Evolutionary conservation across 2,888 invertebrate species (phyloP), one percentile per base, ranked within the genome.

Genomic region (Yponomeuta plumbellus): DNA sequence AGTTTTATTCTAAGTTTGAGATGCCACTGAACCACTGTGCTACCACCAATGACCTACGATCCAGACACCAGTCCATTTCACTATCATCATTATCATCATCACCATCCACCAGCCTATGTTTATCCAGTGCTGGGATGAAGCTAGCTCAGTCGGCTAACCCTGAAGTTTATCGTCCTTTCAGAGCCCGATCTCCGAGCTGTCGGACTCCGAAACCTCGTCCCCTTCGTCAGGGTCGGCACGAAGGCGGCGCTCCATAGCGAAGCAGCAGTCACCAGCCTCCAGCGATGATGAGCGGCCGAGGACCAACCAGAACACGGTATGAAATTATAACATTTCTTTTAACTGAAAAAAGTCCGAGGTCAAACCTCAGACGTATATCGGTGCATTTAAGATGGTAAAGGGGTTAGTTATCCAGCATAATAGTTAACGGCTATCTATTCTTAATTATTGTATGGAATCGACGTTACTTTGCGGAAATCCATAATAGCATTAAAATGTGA

Each of bases 111-210:
- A 34, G 34, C 34, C 34, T 34, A 8, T 34, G 34, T 8, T 6
- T 34, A 34, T 10, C 5, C 34, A 34, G 8, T 3, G 34, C 34
- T 34, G 34, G 8, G 5, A 8, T 8, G 34, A 34, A 34, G 34
- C 34, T 10, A 34, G 5, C 8, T 34, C 8, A 0, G 34, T 34
- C 34, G 34, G 8, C 34, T 52, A 13, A 52, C 17, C 44, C 44
- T 17, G 17, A 52, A 52, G 17, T 52, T 52, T 52, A 13, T 69
- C 21, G 39, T 66, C 67, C 21, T 74, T 72, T 69, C 81, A 91
- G 87, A 89, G 87, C 75, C 87, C 93, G 68, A 83, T 94, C 68
- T 94, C 94, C 70, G 93, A 93, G 76, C 81, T 94, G 71, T 93
- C 94, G 6, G 93, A 94, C 71, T 93, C 93, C 52, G 92, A 92